phyloP scores from a whole-genome alignment of 2,113 vertebrate genomes.

The Tetraodon nigroviridis region DNA sequence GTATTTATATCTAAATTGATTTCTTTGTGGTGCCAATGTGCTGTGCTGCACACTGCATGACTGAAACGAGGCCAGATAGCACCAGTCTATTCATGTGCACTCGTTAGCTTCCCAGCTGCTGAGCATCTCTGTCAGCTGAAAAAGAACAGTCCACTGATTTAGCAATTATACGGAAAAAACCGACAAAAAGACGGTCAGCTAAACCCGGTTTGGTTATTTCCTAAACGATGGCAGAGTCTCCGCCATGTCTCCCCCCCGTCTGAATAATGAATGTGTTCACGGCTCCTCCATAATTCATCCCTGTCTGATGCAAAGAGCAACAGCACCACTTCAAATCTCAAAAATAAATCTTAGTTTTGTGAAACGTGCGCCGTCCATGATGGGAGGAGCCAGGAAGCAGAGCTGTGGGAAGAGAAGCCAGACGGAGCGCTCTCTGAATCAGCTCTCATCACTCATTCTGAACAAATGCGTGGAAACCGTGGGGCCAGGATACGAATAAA shows the following conservation, averaged over 20 bases:
- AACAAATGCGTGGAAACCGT: slow-evolving; percentile 11
- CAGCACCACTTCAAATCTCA: background rate
- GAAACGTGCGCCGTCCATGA: background rate
- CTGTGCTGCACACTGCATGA: background rate
- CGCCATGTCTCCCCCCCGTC: background rate
- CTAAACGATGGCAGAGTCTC: background rate
- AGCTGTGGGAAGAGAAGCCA: background rate
- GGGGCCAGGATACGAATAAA: slow-evolving; percentile 14
- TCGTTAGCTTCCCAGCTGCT: slow-evolving; percentile 25
- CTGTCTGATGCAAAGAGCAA: slow-evolving; percentile 7
- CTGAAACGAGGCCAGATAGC: background rate
- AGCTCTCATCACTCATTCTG: slow-evolving; percentile 42
- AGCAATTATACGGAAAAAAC: background rate
- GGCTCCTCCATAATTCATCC: slow-evolving; percentile 22
- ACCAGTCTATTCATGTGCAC: slow-evolving; percentile 14
- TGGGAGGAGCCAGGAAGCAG: background rate
- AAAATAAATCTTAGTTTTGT: slow-evolving; percentile 10
- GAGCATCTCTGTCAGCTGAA: background rate
- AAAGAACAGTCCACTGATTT: background rate
- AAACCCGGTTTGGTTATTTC: background rate
- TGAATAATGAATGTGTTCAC: slow-evolving; percentile 15
- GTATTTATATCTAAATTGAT: background rate
- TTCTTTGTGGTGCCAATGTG: background rate
- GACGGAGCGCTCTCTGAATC: slow-evolving; percentile 7
- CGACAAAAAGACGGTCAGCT: background rate